Conservation (phyloP, 1,140 invertebrate species). For the Platyscapa corneri region DNA sequence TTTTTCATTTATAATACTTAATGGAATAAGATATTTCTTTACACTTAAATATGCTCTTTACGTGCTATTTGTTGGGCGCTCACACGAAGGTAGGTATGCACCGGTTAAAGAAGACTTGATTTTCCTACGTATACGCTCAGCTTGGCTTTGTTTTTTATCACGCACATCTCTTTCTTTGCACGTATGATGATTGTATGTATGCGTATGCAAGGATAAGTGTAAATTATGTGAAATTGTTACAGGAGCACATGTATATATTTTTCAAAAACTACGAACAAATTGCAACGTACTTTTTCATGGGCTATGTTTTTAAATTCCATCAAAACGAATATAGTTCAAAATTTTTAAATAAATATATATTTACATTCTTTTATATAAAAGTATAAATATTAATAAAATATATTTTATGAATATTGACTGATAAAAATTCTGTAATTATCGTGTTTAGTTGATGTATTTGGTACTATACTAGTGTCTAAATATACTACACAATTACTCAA, state of each 20-base stretch:
- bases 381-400: not conserved
- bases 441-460: no score
- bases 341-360: not conserved
- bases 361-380: not conserved
- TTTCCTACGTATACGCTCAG: not conserved
- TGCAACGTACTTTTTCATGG: not conserved
- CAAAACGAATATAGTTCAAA: not conserved
- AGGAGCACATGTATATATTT: not conserved
- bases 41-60: not conserved
- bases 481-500: no score
- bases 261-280: not conserved
- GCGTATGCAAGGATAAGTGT: not conserved
- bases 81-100: slow-evolving; percentile 50
- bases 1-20: no score
- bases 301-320: not conserved
- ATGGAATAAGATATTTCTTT: not conserved
- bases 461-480: no score
- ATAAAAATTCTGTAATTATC: no score
- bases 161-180: not conserved
- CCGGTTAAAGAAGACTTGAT: not conserved
- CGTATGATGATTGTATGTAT: not conserved
- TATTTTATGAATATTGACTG: not conserved
- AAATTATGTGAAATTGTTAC: not conserved
- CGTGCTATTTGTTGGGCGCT: not conserved
- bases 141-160: not conserved